A percentile compares a stretch with the other conserved stretches of the same genome.
phyloP scores from a whole-genome alignment of 2,797 vertebrate genomes.

The Tapirus indicus region DNA sequence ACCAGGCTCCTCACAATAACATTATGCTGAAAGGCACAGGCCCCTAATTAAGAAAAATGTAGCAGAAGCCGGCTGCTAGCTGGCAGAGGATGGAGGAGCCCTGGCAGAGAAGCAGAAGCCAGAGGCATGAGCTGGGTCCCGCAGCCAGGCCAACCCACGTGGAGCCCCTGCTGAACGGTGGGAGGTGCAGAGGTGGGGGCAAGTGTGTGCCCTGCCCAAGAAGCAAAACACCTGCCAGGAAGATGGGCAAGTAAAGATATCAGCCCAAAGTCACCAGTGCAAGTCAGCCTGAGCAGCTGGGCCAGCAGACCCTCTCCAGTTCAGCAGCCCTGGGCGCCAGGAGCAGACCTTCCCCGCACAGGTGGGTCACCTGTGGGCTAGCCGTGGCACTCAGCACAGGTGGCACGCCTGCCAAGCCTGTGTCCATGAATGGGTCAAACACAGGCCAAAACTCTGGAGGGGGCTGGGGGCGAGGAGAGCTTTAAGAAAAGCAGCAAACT shows the following conservation, averaged over 20 bases:
- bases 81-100: not conserved
- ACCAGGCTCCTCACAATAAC: not conserved
- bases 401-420: not conserved
- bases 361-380: not conserved
- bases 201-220: no score
- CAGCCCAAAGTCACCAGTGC: not conserved
- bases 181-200: fast-evolving
- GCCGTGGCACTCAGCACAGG: fast-evolving
- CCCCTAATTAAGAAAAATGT: not conserved
- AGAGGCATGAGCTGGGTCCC: fast-evolving
- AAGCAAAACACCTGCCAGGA: not conserved
- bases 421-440: no score
- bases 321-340: not conserved
- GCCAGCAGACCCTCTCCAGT: not conserved
- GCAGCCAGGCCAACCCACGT: fast-evolving
- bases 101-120: not conserved
- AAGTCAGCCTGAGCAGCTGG: not conserved
- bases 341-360: not conserved
- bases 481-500: not conserved
- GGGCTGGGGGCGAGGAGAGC: fast-evolving
- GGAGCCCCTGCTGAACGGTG: fast-evolving
- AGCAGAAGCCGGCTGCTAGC: not conserved
- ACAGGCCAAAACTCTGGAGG: not conserved
- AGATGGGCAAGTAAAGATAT: not conserved
- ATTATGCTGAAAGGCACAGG: not conserved